Evolutionary conservation across 2,888 invertebrate species (phyloP).

Genomic region (Lasiommata megera): DNA sequence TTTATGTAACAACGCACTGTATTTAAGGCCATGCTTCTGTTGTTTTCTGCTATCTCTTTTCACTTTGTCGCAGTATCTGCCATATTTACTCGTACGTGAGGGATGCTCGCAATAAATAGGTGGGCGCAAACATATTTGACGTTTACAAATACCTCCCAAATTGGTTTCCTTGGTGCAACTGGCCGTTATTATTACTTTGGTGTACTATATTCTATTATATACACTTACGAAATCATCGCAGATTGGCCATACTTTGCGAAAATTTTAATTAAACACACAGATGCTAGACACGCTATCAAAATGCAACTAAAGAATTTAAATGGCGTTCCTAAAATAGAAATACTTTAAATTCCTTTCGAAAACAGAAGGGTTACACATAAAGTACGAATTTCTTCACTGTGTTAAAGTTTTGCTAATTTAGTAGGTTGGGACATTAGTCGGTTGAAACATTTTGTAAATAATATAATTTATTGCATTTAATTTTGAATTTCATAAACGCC

Average conservation of each 20-base stretch:
- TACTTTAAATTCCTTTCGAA: constrained; percentile 28
- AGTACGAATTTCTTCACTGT: constrained; percentile 8
- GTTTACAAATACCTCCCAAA: constrained; percentile 77
- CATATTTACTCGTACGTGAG: constrained; percentile 79
- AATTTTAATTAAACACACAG: constrained; percentile 23
- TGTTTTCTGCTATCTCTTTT: constrained; percentile 74
- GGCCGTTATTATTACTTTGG: constrained; percentile 12
- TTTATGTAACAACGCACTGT: constrained; percentile 40
- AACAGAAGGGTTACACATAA: constrained; percentile 23
- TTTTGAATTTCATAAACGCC: too few species aligned
- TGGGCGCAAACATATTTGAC: constrained; percentile 79
- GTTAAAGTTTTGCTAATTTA: background rate
- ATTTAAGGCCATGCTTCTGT: constrained; percentile 57
- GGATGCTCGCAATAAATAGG: constrained; percentile 79
- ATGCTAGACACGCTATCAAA: constrained; percentile 21
- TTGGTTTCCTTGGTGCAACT: constrained; percentile 74
- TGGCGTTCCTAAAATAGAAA: constrained; percentile 26
- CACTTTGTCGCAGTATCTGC: constrained; percentile 78
- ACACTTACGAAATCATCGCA: too few species aligned
- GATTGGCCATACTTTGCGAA: background rate
- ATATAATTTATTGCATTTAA: too few species aligned
- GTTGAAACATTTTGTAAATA: too few species aligned
- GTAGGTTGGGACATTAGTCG: too few species aligned
- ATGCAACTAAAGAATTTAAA: constrained; percentile 29
- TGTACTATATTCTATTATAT: background rate